A percentile compares a stretch with the other conserved stretches of the same genome.
These are phyloP conservation scores for Campoplex capitator DNA, from an alignment of 2,888 invertebrate species.

Conservation along the genomic window DNA sequence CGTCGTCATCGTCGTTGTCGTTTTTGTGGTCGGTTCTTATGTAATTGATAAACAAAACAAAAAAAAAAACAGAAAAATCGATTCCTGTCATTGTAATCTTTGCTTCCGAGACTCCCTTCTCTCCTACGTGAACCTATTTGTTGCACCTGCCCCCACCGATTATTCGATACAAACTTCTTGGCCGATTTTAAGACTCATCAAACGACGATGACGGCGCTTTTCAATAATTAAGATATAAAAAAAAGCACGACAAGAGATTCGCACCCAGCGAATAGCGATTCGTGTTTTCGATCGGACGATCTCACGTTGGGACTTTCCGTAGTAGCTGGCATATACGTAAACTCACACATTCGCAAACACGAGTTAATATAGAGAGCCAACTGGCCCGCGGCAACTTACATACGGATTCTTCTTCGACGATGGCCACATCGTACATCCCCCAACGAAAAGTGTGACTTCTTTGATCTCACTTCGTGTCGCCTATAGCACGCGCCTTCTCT, in stretches of 20 bases:
- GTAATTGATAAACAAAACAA: neutral
- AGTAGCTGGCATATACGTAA: neutral
- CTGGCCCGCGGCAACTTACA: conserved; percentile 11
- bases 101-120: neutral
- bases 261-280: conserved; percentile 14
- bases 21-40: conserved; percentile 6
- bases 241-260: conserved; percentile 1
- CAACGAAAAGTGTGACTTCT: conserved; percentile 53
- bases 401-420: conserved; percentile 47
- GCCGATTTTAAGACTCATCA: conserved; percentile 9
- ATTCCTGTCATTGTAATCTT: conserved; percentile 24
- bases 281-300: conserved; percentile 19
- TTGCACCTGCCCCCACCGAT: neutral
- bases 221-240: conserved; percentile 8
- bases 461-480: conserved; percentile 42
- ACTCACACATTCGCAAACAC: conserved; percentile 5
- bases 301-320: conserved; percentile 31
- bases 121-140: conserved; percentile 7
- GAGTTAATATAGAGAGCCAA: conserved; percentile 45
- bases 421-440: conserved; percentile 45
- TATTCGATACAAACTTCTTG: conserved; percentile 4
- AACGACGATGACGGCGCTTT: conserved; percentile 14
- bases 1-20: conserved; percentile 47
- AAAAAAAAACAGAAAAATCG: neutral
- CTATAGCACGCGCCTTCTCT: conserved; percentile 35